Conservation (phyloP, 1,140 invertebrate genomes). For the Pseudachorutes palmiensis region DNA sequence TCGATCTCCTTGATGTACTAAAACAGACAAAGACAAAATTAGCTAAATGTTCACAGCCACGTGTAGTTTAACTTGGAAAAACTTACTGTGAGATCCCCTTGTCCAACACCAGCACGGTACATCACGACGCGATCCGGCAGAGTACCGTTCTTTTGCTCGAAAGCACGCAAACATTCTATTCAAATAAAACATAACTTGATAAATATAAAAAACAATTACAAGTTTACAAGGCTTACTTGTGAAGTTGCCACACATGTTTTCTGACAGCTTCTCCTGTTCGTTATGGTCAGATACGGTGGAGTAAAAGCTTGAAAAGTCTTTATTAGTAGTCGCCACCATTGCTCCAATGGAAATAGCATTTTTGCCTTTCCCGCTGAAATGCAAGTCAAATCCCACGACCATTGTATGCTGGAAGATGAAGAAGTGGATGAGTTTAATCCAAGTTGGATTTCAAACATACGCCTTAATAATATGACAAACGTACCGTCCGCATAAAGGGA, state of each 20-base stretch:
- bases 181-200: constrained; percentile 22
- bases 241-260: constrained; percentile 54
- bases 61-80: neutral
- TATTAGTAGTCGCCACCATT: constrained; percentile 68
- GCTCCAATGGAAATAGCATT: constrained; percentile 55
- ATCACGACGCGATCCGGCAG: constrained; percentile 39
- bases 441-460: neutral
- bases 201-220: neutral
- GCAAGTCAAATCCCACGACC: constrained; percentile 80
- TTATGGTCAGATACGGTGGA: constrained; percentile 59
- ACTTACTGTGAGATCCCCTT: constrained; percentile 38
- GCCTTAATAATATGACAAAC: neutral
- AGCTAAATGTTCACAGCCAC: too few relatives aligned
- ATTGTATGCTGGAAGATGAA: constrained; percentile 49
- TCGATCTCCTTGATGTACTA: constrained; percentile 45
- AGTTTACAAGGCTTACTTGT: constrained; percentile 40
- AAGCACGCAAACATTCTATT: constrained; percentile 37
- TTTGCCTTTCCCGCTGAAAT: constrained; percentile 56
- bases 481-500: constrained; percentile 49
- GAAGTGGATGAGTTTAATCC: neutral
- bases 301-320: constrained; percentile 56
- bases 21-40: constrained; percentile 42
- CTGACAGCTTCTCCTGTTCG: constrained; percentile 61
- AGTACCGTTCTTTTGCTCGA: constrained; percentile 30
- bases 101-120: constrained; percentile 45